Evolutionary conservation across 1,140 invertebrate species (phyloP), one percentile per base, ranked within the genome.

Genomic region (Eupristina koningsbergeri): DNA sequence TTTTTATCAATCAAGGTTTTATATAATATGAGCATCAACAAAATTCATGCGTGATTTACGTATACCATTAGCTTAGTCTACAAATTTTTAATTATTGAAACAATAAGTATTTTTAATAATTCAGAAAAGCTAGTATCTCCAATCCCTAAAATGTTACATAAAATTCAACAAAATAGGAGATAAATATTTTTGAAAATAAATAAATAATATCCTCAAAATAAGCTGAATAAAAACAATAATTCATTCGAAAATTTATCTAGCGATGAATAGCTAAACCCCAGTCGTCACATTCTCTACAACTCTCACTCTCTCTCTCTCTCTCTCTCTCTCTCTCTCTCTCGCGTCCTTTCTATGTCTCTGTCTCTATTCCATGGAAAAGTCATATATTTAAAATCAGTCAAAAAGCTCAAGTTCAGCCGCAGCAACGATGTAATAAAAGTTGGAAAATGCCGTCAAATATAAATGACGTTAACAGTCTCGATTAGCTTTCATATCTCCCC

Each of bases 381-480:
- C 61, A 83, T 83, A 77, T 83, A 77, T 77, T 83, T 45, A 36
- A 69, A 83, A 83, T 77, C 45, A 58, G 19, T 34, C 34, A 45
- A 6, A 45, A 61, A 47, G 58, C 50, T 74, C 41, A 41, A 64
- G 6, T 36, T 75, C 47, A 47, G 36, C 75, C 63, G 81, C 61
- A n/a, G 74, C 41, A 15, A 39, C 31, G 47, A 69, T 29, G 73
- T 73, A 73, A 78, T 71, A 78, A 71, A 83, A 47, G 19, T 39
- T 61, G 34, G 63, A 78, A 78, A 79, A 61, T 15, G 34, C 41
- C 76, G 58, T 74, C 50, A 80, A 80, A 84, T 75, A 75, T 80
- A 47, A 80, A 84, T 84, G 76, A 61, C 82, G 71, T 78, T 83
- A 73, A 67, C n/a, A 79, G 67, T 36, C 64, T 61, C 22, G 45